Percentiles rank a stretch among this genome's conserved stretches.
phyloP scores from a whole-genome alignment of 2,113 vertebrate species.

The Cygnus atratus region DNA sequence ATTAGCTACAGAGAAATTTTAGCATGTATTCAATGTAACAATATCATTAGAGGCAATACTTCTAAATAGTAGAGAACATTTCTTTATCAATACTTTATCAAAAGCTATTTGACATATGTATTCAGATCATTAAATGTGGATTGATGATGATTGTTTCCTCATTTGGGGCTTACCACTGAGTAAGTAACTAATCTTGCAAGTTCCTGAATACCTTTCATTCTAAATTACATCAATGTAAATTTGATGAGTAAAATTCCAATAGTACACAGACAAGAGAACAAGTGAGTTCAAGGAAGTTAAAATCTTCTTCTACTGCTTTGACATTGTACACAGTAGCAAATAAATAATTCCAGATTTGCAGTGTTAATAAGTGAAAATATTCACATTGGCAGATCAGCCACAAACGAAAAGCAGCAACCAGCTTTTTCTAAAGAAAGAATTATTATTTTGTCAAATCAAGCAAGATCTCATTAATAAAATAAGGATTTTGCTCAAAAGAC shows the following conservation, averaged over 20 bases:
- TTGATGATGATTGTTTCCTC: not conserved
- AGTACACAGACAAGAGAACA: not conserved
- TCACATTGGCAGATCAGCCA: not conserved
- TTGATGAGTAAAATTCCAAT: not conserved
- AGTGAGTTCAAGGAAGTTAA: not conserved
- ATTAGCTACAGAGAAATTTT: not conserved
- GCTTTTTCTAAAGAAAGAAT: conserved; percentile 6
- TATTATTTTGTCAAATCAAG: conserved; percentile 33
- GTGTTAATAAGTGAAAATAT: not conserved
- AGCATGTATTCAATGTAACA: not conserved
- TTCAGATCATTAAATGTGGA: not conserved
- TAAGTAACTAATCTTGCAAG: not conserved
- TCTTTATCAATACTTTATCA: not conserved
- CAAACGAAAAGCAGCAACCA: not conserved
- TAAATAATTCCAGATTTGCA: not conserved
- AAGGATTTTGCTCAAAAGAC: conserved; percentile 25
- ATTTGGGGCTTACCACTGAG: not conserved
- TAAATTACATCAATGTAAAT: not conserved
- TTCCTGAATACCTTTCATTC: not conserved
- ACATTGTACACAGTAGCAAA: not conserved
- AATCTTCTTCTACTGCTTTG: not conserved
- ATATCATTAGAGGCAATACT: not conserved
- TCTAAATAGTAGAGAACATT: not conserved
- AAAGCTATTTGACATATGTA: not conserved
- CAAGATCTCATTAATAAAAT: conserved; percentile 43